A percentile compares a stretch with the other conserved stretches of the same genome.
Conservation (phyloP, 2,113 vertebrate species). For the Apus apus region DNA sequence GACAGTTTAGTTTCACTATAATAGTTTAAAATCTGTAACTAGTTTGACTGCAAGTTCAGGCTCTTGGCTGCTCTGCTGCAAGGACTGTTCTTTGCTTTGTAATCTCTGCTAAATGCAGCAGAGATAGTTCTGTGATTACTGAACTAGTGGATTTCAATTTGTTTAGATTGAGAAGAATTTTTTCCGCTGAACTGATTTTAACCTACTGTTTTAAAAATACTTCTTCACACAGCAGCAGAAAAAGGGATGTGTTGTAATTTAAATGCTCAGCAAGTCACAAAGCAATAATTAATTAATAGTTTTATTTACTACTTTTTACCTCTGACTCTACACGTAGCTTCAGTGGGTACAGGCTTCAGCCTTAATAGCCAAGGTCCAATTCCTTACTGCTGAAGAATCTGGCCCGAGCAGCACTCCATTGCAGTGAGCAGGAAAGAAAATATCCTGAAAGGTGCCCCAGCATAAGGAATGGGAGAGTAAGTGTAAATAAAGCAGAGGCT, state of each 20-base stretch:
- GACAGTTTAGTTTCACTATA: neutral
- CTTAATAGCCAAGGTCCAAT: neutral
- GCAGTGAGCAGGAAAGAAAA: conserved; percentile 17
- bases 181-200: neutral
- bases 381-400: neutral
- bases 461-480: conserved; percentile 49
- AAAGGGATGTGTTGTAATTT: neutral
- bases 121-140: neutral
- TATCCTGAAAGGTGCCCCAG: conserved; percentile 62
- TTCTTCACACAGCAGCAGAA: neutral
- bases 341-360: neutral
- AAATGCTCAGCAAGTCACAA: neutral
- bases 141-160: neutral
- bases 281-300: neutral
- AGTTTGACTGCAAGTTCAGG: neutral
- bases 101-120: neutral
- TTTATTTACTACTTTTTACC: neutral
- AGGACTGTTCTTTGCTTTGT: neutral
- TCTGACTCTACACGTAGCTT: neutral
- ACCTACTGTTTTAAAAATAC: neutral
- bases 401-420: neutral
- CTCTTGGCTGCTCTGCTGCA: neutral
- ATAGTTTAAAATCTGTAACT: neutral
- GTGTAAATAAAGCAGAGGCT: conserved; percentile 77
- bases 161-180: neutral